A percentile compares a stretch with the other conserved stretches of the same genome.
Evolutionary conservation across 1,140 invertebrate species (phyloP).

Genomic region (Heliconius nattereri): DNA sequence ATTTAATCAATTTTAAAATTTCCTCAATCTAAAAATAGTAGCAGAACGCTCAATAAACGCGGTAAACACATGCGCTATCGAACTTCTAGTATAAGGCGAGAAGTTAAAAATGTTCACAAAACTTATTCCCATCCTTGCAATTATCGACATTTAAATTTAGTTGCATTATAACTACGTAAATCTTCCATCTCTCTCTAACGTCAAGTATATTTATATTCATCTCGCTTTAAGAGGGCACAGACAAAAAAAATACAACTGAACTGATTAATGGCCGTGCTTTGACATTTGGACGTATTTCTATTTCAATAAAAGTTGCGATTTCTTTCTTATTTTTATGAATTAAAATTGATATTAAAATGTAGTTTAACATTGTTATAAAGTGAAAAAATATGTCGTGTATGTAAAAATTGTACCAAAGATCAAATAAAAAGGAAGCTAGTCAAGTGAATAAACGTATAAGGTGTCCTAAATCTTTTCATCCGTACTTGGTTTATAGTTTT

Average conservation of each 20-base stretch:
- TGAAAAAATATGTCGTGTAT: not conserved
- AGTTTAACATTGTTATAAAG: not conserved
- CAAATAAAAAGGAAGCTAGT: conserved; percentile 31
- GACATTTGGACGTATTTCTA: conserved; percentile 61
- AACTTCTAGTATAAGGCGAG: conserved; percentile 39
- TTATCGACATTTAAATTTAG: conserved; percentile 38
- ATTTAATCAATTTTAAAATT: conserved; percentile 19
- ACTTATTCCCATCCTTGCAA: not conserved
- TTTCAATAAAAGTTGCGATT: conserved; percentile 52
- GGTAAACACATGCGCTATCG: conserved; percentile 73
- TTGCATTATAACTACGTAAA: conserved; percentile 44
- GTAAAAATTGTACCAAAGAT: conserved; percentile 34
- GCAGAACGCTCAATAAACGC: conserved; percentile 72
- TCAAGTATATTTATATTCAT: conserved; percentile 37
- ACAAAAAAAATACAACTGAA: conserved; percentile 48
- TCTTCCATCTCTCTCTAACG: conserved; percentile 39
- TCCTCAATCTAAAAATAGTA: conserved; percentile 67
- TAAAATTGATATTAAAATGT: conserved; percentile 54
- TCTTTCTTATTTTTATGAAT: conserved; percentile 62
- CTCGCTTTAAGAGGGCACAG: conserved; percentile 45
- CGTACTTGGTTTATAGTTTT: not conserved
- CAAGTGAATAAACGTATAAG: conserved; percentile 33
- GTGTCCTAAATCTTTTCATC: conserved; percentile 2
- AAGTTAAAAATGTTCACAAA: conserved; percentile 24
- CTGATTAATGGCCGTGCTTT: conserved; percentile 66